Evolutionary conservation across 2,888 invertebrate genomes (phyloP).

Genomic region (Caenorhabditis sulstoni): DNA sequence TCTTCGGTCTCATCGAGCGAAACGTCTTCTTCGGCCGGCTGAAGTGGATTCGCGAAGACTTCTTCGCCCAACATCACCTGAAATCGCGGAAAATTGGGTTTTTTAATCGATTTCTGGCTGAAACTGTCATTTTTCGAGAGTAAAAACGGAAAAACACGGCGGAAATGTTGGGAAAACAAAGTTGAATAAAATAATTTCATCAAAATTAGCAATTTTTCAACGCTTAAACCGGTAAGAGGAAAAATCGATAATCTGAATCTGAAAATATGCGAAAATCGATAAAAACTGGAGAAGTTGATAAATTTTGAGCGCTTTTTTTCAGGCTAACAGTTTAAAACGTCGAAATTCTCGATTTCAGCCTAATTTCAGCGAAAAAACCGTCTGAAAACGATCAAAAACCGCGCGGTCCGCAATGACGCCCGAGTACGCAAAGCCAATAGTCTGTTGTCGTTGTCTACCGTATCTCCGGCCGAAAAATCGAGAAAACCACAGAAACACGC

Average conservation of each 20-base stretch:
- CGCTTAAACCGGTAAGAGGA: too few species aligned
- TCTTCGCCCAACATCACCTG: slow-evolving; percentile 49
- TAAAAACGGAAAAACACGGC: too few species aligned
- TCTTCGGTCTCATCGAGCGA: slow-evolving; percentile 51
- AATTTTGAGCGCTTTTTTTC: background rate
- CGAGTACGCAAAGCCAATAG: slow-evolving; percentile 7
- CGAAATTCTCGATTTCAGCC: too few species aligned
- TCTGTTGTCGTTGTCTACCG: slow-evolving; percentile 27
- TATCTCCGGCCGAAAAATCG: slow-evolving; percentile 4
- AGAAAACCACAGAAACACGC: background rate
- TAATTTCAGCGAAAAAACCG: background rate
- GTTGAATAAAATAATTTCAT: too few species aligned
- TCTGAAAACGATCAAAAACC: background rate
- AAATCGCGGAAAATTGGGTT: background rate
- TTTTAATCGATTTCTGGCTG: too few species aligned
- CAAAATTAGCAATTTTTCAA: too few species aligned
- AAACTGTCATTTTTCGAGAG: too few species aligned
- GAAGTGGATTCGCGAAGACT: slow-evolving; percentile 58
- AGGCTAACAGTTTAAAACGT: background rate
- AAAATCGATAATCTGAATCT: background rate
- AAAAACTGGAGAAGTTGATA: background rate
- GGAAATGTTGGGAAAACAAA: too few species aligned
- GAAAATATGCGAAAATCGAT: background rate
- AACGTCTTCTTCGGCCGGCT: slow-evolving; percentile 26
- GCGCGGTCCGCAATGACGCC: slow-evolving; percentile 24